Base-by-base conservation (phyloP, 2,888 invertebrate genomes). In the Gastrophysa polygoni region DNA sequence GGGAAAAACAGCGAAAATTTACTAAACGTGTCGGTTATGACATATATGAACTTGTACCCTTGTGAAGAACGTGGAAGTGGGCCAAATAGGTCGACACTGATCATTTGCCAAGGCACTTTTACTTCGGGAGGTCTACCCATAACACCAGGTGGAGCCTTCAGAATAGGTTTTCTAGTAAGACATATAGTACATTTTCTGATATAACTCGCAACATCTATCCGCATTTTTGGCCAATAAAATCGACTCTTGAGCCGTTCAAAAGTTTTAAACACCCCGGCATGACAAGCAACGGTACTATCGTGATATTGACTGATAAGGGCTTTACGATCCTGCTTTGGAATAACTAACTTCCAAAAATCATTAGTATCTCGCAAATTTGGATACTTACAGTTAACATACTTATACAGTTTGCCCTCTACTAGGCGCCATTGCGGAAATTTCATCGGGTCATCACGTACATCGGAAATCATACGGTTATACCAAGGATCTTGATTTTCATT, bases 1-100 rank as follows among this genome's bases (percentile, higher is more conserved):
- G 54, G 54, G 43, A 54, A 43, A n/a, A 54, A 43, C 2, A 54
- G n/a, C 10, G 28, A 10, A 17, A 55, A 55, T 16, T 55, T 55
- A 5, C 24, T 24, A 24, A 55, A 55, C 20, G 28, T 44, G 8
- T 55, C 55, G n/a, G 21, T 14, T 1, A 46, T 46, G 2, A 17
- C 14, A 5, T 28, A 29, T 17, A 55, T 55, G 28, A 44, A 29
- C 6, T 21, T 3, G 1, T 20, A 17, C 5, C 46, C 44, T 0
- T n/a, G 16, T 11, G 44, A 14, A 2, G 17, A 55, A 5, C 24
- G 24, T n/a, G n/a, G n/a, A n/a, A n/a, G n/a, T n/a, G n/a, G n/a
- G n/a, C n/a, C n/a, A n/a, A n/a, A n/a, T n/a, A n/a, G n/a, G n/a
- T n/a, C n/a, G n/a, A n/a, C n/a, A n/a, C n/a, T n/a, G n/a, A n/a